phyloP scores from a whole-genome alignment of 2,888 invertebrate genomes.

The Aquatica leii region DNA sequence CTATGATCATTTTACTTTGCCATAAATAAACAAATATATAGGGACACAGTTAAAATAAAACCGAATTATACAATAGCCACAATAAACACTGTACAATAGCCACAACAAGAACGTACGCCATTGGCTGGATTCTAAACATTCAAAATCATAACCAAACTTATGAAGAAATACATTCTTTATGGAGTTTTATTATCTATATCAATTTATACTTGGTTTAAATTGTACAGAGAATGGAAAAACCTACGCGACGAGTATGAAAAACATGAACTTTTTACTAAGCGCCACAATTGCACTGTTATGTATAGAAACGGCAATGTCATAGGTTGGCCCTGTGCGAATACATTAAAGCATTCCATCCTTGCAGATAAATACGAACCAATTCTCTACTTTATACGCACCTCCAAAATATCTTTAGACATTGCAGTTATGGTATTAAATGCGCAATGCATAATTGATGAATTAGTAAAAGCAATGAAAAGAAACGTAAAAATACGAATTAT shows the following conservation, averaged over 20 bases:
- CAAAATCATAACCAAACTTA: too few species aligned
- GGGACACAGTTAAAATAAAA: too few species aligned
- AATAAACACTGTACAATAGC: too few species aligned
- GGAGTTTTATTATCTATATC: neutral
- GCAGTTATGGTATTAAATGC: conserved; percentile 48
- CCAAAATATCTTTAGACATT: conserved; percentile 45
- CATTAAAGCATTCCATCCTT: neutral
- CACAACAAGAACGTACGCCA: too few species aligned
- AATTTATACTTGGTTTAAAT: neutral
- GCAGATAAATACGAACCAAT: conserved; percentile 44
- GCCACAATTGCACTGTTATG: conserved; percentile 51
- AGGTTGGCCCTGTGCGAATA: conserved; percentile 46
- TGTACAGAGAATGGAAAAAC: neutral
- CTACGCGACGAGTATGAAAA: conserved; percentile 39
- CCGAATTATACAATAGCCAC: too few species aligned
- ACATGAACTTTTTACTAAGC: conserved; percentile 43
- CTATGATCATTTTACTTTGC: too few species aligned
- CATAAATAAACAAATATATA: too few species aligned
- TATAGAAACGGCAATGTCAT: conserved; percentile 39
- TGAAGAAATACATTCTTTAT: neutral
- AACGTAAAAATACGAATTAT: conserved; percentile 48
- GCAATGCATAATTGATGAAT: conserved; percentile 42
- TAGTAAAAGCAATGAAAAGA: conserved; percentile 43
- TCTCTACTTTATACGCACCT: conserved; percentile 49
- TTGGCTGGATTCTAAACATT: too few species aligned